Conservation (phyloP, 2,888 invertebrate genomes). For the Pristionchus exspectatus region DNA sequence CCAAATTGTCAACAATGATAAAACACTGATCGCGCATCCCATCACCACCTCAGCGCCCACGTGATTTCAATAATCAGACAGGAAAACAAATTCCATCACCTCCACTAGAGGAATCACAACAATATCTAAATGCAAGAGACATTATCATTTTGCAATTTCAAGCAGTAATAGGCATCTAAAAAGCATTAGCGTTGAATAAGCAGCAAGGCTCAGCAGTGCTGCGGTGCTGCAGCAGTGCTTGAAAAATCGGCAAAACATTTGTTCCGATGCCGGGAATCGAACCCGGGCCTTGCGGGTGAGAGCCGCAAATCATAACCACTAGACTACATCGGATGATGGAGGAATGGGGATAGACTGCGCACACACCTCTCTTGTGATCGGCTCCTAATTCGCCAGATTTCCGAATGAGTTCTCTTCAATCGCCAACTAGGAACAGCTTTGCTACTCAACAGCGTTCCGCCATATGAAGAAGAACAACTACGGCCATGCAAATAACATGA, state of each 20-base stretch:
- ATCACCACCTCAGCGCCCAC: not conserved
- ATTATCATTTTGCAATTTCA: not conserved
- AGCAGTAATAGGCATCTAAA: no score
- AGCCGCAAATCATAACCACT: conserved; percentile 71
- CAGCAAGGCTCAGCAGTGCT: no score
- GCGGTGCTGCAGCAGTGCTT: not conserved
- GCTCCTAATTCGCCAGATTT: no score
- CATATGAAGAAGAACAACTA: not conserved
- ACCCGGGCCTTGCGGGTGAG: conserved; percentile 72
- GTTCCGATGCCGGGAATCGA: conserved; percentile 70
- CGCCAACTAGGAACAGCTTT: no score
- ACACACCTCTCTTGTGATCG: no score
- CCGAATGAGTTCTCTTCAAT: no score
- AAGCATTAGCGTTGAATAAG: no score
- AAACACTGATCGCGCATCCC: not conserved
- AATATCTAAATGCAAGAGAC: not conserved
- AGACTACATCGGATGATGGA: conserved; percentile 62
- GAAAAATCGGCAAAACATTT: conserved; percentile 28
- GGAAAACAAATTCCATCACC: not conserved
- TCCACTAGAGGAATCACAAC: not conserved
- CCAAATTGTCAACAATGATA: no score
- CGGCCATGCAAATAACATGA: no score
- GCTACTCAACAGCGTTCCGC: no score
- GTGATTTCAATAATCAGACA: not conserved
- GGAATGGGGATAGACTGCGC: not conserved